A percentile compares a stretch with the other conserved stretches of the same genome.
Conservation (phyloP, 2,797 vertebrate genomes). For the Limnodromus scolopaceus region DNA sequence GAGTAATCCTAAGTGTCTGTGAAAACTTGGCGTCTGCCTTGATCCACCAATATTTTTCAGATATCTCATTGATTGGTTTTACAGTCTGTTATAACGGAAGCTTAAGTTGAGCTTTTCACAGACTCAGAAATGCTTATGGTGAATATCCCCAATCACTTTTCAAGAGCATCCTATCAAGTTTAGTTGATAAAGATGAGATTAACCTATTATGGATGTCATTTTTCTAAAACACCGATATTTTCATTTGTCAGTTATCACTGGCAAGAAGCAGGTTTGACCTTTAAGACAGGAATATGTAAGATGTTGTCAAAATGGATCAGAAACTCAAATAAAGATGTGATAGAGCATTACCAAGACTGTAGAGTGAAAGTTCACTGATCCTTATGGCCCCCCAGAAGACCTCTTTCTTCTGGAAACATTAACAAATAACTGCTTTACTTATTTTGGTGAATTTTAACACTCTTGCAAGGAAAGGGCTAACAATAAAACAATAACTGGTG, state of each 20-base stretch:
- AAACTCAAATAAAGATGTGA: conserved; percentile 11
- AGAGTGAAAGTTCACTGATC: neutral
- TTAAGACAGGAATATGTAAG: conserved; percentile 42
- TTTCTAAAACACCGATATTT: conserved; percentile 11
- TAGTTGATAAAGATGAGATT: conserved; percentile 53
- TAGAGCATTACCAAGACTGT: neutral
- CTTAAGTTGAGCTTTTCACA: conserved; percentile 39
- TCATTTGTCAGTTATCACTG: neutral
- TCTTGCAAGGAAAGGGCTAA: neutral
- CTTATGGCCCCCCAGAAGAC: neutral
- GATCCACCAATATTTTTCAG: conserved; percentile 21
- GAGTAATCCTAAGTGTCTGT: conserved; percentile 3
- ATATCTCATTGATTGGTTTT: neutral
- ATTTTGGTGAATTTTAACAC: neutral
- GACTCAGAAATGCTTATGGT: neutral
- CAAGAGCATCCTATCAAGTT: conserved; percentile 26
- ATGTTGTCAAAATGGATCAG: conserved; percentile 44
- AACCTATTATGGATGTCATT: conserved; percentile 39
- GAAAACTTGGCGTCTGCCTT: neutral
- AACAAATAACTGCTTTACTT: neutral
- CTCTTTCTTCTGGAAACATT: neutral
- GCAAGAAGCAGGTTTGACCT: conserved; percentile 45
- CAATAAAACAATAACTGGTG: neutral
- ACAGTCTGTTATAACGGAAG: neutral
- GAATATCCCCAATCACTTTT: conserved; percentile 2